Evolutionary conservation across 1,140 invertebrate species (phyloP), one percentile per base, ranked within the genome.

Genomic region (Oncopeltus fasciatus): DNA sequence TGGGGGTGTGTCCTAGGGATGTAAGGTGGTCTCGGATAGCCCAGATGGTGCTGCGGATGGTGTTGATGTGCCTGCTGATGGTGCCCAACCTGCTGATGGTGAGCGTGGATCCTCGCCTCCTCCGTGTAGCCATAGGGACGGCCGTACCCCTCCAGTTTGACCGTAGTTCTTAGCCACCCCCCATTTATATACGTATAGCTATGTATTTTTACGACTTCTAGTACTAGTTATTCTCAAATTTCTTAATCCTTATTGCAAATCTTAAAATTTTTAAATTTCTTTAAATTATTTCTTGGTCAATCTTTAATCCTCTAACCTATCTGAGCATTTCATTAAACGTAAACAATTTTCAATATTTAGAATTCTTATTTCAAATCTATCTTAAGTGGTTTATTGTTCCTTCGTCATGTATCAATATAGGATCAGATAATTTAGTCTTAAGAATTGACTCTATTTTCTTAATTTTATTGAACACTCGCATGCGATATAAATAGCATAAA

Each of bases 81-180:
- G 46, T 44, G 43, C 11, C 14, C 14, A 12, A 16, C 14, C 43
- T 16, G 11, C 14, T 44, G 43, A 12, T 16, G 14, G 14, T 12
- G 33, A 5, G 38, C 24, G 59, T 61, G 60, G 9, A 62, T 16
- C 51, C 60, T 21, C 27, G 27, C 49, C 18, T 62, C 51, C 18
- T 62, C 51, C n/a, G 56, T 49, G 61, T 62, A 62, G 18, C 61
- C 61, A 57, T 62, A 62, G 21, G 56, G 61, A 26, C 61, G 53
- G n/a, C 31, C 31, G 51, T 62, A 62, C 16, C 61, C 61, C 61
- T 49, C 61, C 61, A 62, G 49, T 57, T 62, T 62, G 31, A n/a
- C n/a, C n/a, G n/a, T n/a, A n/a, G n/a, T n/a, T n/a, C n/a, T n/a
- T n/a, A n/a, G n/a, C n/a, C n/a, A n/a, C n/a, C n/a, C n/a, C n/a